Conservation (phyloP, 1,140 invertebrate species). For the Andricus grossulariae region DNA sequence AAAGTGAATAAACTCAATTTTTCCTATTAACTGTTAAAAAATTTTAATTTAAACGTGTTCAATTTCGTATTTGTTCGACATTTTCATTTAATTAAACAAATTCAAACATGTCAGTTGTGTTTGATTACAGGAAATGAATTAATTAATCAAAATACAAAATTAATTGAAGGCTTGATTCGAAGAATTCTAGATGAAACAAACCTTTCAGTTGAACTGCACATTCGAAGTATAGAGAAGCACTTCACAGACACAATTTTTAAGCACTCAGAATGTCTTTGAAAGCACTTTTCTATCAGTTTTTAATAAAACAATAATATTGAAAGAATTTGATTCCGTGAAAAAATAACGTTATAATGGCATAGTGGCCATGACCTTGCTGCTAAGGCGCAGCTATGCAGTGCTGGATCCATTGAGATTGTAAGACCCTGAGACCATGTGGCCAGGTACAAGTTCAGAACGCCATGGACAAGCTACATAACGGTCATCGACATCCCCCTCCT, state of each 20-base stretch:
- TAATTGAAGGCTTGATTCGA: too few relatives aligned
- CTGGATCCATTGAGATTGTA: conserved; percentile 60
- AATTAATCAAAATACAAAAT: too few relatives aligned
- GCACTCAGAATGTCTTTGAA: background rate
- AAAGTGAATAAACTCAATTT: background rate
- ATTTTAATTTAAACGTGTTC: background rate
- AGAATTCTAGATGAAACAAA: background rate
- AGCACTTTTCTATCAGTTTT: background rate
- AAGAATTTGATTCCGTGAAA: too few relatives aligned
- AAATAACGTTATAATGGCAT: conserved; percentile 36
- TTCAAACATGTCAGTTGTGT: too few relatives aligned
- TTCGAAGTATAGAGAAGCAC: background rate
- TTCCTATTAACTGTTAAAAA: background rate
- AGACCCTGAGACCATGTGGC: conserved; percentile 52
- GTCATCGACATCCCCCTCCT: conserved; percentile 58
- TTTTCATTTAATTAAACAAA: too few relatives aligned
- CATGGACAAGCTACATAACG: conserved; percentile 63
- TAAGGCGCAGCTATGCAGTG: conserved; percentile 36
- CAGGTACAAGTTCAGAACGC: conserved; percentile 60
- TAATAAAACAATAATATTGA: background rate
- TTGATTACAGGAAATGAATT: too few relatives aligned
- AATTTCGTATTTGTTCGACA: too few relatives aligned
- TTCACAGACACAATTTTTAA: background rate
- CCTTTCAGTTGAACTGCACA: background rate
- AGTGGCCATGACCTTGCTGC: conserved; percentile 62